Evolutionary conservation across 2,888 invertebrate species (phyloP).

Genomic region (Julus scandinavius): DNA sequence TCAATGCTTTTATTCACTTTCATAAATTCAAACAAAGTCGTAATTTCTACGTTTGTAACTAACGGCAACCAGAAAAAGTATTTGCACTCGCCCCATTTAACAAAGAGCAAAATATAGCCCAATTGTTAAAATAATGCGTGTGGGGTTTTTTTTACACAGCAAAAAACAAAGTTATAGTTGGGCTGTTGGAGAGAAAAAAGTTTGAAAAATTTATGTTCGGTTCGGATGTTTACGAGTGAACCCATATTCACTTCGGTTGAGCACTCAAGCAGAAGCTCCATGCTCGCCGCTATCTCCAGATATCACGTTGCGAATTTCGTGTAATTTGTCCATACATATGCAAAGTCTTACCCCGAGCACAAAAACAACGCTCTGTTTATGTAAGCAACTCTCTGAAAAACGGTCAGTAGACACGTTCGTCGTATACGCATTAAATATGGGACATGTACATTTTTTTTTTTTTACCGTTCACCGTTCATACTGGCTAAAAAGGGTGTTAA

Average conservation of each 20-base stretch:
- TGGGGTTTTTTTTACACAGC: not conserved
- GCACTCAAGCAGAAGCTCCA: constrained; percentile 28
- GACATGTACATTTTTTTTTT: not conserved
- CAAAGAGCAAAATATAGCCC: not conserved
- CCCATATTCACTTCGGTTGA: constrained; percentile 16
- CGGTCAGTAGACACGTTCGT: not conserved
- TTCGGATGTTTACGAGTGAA: not conserved
- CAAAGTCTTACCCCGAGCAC: not conserved
- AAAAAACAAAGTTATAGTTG: not conserved
- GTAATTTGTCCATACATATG: constrained; percentile 19
- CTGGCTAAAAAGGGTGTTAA: not conserved
- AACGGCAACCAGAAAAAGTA: not conserved
- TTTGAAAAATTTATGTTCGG: not conserved
- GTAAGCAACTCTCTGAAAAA: constrained; percentile 10
- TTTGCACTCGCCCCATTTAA: constrained; percentile 14
- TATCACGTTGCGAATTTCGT: constrained; percentile 14
- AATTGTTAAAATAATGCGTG: not conserved
- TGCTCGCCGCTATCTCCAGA: not conserved
- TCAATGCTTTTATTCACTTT: not conserved
- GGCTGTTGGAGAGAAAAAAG: not conserved
- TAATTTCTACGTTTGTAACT: constrained; percentile 19
- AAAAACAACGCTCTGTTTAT: not conserved
- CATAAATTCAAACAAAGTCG: constrained; percentile 6
- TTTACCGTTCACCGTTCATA: not conserved
- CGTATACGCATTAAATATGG: not conserved